A percentile compares a stretch with the other conserved stretches of the same genome.
These are phyloP conservation scores for Gallinago undulata DNA, from an alignment of 2,113 vertebrate genomes.

Conservation along the genomic window DNA sequence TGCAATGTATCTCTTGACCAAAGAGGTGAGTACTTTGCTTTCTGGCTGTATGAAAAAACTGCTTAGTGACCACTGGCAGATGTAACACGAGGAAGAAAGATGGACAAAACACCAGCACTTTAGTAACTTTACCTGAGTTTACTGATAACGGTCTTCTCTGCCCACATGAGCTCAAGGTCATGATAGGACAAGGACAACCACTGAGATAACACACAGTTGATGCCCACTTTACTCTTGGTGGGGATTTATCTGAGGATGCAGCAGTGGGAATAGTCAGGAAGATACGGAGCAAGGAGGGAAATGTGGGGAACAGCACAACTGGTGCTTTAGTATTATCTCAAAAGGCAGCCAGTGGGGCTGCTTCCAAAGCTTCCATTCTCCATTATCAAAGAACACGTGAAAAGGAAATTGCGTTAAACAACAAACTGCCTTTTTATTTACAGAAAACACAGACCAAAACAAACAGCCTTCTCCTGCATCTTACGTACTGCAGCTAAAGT, in stretches of 20 bases:
- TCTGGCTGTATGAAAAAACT: neutral
- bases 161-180: neutral
- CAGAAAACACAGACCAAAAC: slow-evolving; percentile 43
- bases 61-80: neutral
- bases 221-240: neutral
- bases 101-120: neutral
- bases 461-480: slow-evolving; percentile 1
- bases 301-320: neutral
- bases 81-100: neutral
- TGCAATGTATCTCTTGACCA: neutral
- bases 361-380: slow-evolving; percentile 16
- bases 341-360: neutral
- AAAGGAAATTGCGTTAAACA: slow-evolving; percentile 15
- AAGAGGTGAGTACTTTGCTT: neutral
- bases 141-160: neutral
- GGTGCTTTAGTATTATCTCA: neutral
- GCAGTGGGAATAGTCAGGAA: neutral
- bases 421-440: slow-evolving; percentile 44
- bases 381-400: neutral
- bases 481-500: neutral
- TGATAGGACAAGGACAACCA: neutral
- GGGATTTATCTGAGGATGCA: neutral
- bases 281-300: neutral
- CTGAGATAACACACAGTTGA: neutral
- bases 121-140: neutral